These are phyloP conservation scores for Notodonta ziczac DNA, from an alignment of 2,888 invertebrate genomes.

Conservation along the genomic window DNA sequence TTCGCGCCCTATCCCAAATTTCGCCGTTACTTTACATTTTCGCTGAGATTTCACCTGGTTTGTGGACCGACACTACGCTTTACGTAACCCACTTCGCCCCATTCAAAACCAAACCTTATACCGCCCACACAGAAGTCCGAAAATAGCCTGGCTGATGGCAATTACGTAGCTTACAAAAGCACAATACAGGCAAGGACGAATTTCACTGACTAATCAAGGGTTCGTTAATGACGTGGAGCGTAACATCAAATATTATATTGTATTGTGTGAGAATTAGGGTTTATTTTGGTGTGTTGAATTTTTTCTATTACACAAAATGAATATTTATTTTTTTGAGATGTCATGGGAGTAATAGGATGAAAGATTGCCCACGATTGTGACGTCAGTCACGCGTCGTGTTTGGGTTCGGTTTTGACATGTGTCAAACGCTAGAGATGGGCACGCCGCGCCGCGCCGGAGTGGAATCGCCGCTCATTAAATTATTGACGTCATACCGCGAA, in stretches of 20 bases:
- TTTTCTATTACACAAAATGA: background rate
- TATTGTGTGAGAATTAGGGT: conserved; percentile 18
- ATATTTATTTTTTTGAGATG: conserved; percentile 13
- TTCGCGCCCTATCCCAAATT: conserved; percentile 34
- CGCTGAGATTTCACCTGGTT: conserved; percentile 47
- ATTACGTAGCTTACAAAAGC: conserved; percentile 52
- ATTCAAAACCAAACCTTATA: conserved; percentile 22
- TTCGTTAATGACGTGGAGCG: conserved; percentile 48
- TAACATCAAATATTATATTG: conserved; percentile 19
- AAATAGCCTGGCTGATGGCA: conserved; percentile 22
- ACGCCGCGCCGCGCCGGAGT: background rate
- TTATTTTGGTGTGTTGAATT: conserved; percentile 6
- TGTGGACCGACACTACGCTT: conserved; percentile 17
- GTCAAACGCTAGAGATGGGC: conserved; percentile 28
- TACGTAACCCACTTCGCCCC: conserved; percentile 6
- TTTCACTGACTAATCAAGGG: conserved; percentile 60
- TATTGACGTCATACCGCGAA: conserved; percentile 17
- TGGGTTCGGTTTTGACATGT: conserved; percentile 29
- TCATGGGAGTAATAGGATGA: conserved; percentile 24
- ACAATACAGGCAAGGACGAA: conserved; percentile 55
- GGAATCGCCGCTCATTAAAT: conserved; percentile 25
- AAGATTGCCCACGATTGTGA: conserved; percentile 26
- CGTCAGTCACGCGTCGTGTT: conserved; percentile 28
- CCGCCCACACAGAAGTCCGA: conserved; percentile 10
- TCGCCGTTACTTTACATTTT: conserved; percentile 44